Percentiles rank a stretch among this genome's conserved stretches.
Evolutionary conservation across 1,140 invertebrate species (phyloP).

Genomic region (Drosophila punjabiensis): DNA sequence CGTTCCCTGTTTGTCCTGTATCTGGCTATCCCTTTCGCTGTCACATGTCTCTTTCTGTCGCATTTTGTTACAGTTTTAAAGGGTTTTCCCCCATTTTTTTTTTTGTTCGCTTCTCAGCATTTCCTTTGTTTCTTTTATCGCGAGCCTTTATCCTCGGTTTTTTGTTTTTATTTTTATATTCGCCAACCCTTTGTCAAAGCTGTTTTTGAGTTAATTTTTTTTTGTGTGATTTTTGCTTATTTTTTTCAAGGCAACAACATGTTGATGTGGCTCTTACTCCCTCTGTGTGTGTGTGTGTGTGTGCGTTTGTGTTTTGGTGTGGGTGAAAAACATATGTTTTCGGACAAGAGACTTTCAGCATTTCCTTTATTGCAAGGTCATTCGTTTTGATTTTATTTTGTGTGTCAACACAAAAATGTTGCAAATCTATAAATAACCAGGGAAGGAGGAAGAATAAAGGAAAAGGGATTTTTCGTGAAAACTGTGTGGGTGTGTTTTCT

Average conservation of each 20-base stretch:
- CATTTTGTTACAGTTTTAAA: constrained; percentile 3
- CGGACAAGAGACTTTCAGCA: constrained; percentile 49
- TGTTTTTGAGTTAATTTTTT: constrained; percentile 16
- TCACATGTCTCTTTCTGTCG: background rate
- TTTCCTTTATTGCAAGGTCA: constrained; percentile 71
- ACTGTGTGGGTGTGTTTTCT: background rate
- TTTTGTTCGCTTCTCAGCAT: constrained; percentile 15
- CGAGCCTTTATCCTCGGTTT: constrained; percentile 47
- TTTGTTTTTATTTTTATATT: constrained; percentile 70
- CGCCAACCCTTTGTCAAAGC: constrained; percentile 50
- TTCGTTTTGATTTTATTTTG: constrained; percentile 82
- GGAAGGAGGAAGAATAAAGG: too few relatives aligned
- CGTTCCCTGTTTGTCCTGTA: background rate
- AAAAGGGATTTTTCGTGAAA: background rate
- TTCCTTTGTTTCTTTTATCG: constrained; percentile 34
- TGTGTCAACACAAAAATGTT: constrained; percentile 66
- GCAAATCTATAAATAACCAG: constrained; percentile 5
- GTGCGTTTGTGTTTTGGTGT: background rate
- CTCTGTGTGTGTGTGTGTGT: background rate
- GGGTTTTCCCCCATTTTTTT: constrained; percentile 10
- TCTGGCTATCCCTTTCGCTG: constrained; percentile 7
- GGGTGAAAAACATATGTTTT: constrained; percentile 67
- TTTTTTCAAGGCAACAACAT: constrained; percentile 58
- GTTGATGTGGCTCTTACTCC: constrained; percentile 51
- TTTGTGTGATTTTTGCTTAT: background rate